These are phyloP conservation scores for Tiaroga cobitis DNA, from an alignment of 2,797 vertebrate genomes.

Conservation along the genomic window DNA sequence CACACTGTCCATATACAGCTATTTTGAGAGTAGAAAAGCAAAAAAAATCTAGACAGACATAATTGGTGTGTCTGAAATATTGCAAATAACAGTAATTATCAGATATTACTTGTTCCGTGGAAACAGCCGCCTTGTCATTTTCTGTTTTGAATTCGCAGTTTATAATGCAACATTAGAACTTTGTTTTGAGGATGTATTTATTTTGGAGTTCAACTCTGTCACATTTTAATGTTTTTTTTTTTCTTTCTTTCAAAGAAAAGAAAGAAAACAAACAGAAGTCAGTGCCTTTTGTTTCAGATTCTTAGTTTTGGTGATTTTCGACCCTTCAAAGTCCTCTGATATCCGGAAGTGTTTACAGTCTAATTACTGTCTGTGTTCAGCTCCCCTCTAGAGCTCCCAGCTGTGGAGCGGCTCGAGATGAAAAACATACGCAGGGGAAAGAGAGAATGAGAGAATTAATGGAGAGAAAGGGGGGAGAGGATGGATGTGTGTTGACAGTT, in stretches of 20 bases:
- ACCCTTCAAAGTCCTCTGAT: slow-evolving; percentile 75
- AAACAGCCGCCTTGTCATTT: slow-evolving; percentile 77
- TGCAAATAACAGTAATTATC: slow-evolving; percentile 83
- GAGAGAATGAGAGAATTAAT: slow-evolving; percentile 50
- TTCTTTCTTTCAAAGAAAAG: slow-evolving; percentile 32
- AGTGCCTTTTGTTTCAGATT: slow-evolving; percentile 67
- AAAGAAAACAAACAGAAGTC: slow-evolving; percentile 38
- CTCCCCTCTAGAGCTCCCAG: slow-evolving; percentile 57
- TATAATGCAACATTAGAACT: slow-evolving; percentile 72
- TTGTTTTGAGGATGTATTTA: slow-evolving; percentile 68
- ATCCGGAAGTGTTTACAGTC: slow-evolving; percentile 75
- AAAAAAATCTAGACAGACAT: slow-evolving; percentile 73
- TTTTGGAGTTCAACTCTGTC: slow-evolving; percentile 65
- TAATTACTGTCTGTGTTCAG: slow-evolving; percentile 69
- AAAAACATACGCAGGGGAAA: slow-evolving; percentile 55
- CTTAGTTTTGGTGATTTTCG: slow-evolving; percentile 65
- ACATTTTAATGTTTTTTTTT: slow-evolving; percentile 49
- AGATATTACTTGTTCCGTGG: slow-evolving; percentile 79
- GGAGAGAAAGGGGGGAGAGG: slow-evolving; percentile 50
- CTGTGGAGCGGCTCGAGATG: slow-evolving; percentile 60
- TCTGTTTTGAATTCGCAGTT: slow-evolving; percentile 71
- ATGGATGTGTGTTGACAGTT: slow-evolving; percentile 73
- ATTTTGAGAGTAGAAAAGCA: slow-evolving; percentile 55
- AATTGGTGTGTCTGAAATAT: slow-evolving; percentile 76
- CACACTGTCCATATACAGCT: slow-evolving; percentile 40